phyloP scores from a whole-genome alignment of 2,797 vertebrate species.

The Sebastes vulpes region DNA sequence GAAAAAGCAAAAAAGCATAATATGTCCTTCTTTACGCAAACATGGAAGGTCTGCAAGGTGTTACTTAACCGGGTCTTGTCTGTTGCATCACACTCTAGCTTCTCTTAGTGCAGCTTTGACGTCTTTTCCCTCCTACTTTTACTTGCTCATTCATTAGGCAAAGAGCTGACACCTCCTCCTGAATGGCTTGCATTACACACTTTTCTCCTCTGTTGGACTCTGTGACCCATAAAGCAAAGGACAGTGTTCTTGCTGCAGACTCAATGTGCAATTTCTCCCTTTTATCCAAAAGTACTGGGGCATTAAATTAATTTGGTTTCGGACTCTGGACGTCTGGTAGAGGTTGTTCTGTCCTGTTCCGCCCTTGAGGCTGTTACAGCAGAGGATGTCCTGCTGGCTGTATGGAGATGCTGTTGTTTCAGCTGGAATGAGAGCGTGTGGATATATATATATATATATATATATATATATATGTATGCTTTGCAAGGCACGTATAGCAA shows the following conservation, averaged over 20 bases:
- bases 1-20: no score
- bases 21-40: not conserved
- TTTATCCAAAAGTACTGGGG: constrained; percentile 14
- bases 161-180: constrained; percentile 20
- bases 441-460: constrained; percentile 15
- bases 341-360: constrained; percentile 39
- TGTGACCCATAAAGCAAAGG: constrained; percentile 17
- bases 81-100: not conserved
- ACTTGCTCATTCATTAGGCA: constrained; percentile 39
- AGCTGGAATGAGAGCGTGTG: constrained; percentile 55
- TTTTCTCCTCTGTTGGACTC: constrained; percentile 24
- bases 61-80: constrained; percentile 31
- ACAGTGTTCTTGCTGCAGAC: not conserved
- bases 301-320: constrained; percentile 31
- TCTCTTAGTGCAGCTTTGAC: constrained; percentile 10
- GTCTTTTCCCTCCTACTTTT: constrained; percentile 45
- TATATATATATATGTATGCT: constrained; percentile 17
- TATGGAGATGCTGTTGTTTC: constrained; percentile 61
- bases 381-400: constrained; percentile 53
- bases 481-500: constrained; percentile 1
- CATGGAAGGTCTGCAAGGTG: constrained; percentile 33
- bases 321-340: not conserved
- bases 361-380: constrained; percentile 24
- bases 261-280: constrained; percentile 22
- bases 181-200: constrained; percentile 24